These are phyloP conservation scores for Silurus aristotelis DNA, from an alignment of 2,797 vertebrate genomes.

Conservation along the genomic window DNA sequence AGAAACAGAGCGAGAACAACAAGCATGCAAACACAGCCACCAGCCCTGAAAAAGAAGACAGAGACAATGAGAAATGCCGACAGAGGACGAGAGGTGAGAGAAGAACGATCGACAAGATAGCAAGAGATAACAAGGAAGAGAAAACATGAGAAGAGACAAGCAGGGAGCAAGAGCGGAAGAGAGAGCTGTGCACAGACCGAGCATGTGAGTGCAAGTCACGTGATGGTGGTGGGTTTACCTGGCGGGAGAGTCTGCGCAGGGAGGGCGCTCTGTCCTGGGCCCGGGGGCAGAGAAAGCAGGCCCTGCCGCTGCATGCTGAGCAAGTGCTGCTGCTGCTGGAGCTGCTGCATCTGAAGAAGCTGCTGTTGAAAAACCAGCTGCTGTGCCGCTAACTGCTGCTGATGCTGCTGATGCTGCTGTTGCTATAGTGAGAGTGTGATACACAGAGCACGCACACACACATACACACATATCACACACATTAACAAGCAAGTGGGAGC, in stretches of 20 bases:
- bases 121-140: slow-evolving; percentile 50
- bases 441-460: slow-evolving; percentile 40
- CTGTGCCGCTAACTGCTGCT: slow-evolving; percentile 98
- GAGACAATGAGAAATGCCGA: slow-evolving; percentile 6
- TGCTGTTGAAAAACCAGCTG: slow-evolving; percentile 99
- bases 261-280: slow-evolving; percentile 89
- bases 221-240: slow-evolving; percentile 78
- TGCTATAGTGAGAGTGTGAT: slow-evolving; percentile 71
- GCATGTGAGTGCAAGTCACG: slow-evolving; percentile 53
- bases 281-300: slow-evolving; percentile 93
- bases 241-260: slow-evolving; percentile 92
- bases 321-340: slow-evolving; percentile 98
- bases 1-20: slow-evolving; percentile 42
- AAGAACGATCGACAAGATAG: slow-evolving; percentile 24
- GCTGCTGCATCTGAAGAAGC: slow-evolving; percentile 99
- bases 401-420: slow-evolving; percentile 73
- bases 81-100: slow-evolving; percentile 19
- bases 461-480: slow-evolving; percentile 38
- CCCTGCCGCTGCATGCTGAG: slow-evolving; percentile 99
- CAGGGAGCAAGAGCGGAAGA: slow-evolving; percentile 43
- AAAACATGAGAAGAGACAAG: slow-evolving; percentile 43
- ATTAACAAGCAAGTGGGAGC: slow-evolving; percentile 39
- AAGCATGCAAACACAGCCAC: slow-evolving; percentile 48
- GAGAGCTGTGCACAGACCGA: slow-evolving; percentile 49
- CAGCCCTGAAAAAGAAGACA: slow-evolving; percentile 33